These are phyloP conservation scores for Ataeniobius toweri DNA, from an alignment of 2,797 vertebrate species.

Conservation along the genomic window DNA sequence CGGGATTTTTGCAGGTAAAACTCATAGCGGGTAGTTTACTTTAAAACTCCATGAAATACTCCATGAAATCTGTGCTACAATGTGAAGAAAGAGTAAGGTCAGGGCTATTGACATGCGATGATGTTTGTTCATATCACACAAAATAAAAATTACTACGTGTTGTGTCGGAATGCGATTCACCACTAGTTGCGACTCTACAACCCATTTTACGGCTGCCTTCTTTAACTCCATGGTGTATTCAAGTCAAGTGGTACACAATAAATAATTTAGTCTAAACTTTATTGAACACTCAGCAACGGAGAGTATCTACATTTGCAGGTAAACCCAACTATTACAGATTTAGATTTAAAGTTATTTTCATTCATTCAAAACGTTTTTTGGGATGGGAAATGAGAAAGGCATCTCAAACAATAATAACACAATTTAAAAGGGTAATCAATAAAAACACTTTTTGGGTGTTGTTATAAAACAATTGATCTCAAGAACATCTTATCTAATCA, in stretches of 20 bases:
- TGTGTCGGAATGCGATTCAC: neutral
- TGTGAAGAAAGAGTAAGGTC: too few species aligned
- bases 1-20: accelerated
- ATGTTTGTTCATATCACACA: neutral
- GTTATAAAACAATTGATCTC: neutral
- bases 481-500: neutral
- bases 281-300: neutral
- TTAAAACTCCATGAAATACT: neutral
- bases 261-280: neutral
- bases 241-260: neutral
- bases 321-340: too few species aligned
- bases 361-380: neutral
- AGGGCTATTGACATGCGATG: neutral
- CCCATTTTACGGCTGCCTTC: neutral
- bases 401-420: neutral
- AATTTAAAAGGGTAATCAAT: neutral
- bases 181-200: neutral
- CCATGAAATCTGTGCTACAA: neutral
- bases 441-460: neutral
- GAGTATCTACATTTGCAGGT: too few species aligned
- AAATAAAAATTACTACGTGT: neutral
- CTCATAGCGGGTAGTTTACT: neutral
- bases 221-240: neutral
- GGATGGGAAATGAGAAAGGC: neutral
- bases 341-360: neutral